Evolutionary conservation across 2,888 invertebrate species (phyloP).

Genomic region (Drosophila melanosoma): DNA sequence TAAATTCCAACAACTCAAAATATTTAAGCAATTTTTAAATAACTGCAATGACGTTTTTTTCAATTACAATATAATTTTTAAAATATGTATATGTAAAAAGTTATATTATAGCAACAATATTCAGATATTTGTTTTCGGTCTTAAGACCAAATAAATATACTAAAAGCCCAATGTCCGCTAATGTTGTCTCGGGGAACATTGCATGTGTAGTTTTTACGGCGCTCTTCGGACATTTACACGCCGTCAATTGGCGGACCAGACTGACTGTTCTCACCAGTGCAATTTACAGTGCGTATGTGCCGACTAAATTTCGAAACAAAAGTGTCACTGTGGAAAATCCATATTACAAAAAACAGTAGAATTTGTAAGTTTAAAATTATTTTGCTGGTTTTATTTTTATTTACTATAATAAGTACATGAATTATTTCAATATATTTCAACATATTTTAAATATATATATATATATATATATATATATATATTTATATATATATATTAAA

Average conservation of each 20-base stretch:
- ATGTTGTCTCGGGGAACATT: constrained; percentile 31
- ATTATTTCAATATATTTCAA: too few species aligned
- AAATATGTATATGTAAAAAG: neutral
- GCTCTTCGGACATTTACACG: constrained; percentile 69
- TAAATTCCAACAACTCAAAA: neutral
- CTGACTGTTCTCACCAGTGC: constrained; percentile 62
- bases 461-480: neutral
- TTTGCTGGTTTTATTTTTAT: neutral
- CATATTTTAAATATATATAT: too few species aligned
- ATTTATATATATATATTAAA: neutral
- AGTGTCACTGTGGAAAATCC: constrained; percentile 17
- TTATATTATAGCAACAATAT: constrained; percentile 15
- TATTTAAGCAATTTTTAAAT: neutral
- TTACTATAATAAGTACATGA: neutral
- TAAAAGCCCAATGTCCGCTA: constrained; percentile 50
- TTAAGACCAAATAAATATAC: constrained; percentile 42
- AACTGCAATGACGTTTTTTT: neutral
- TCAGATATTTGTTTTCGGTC: constrained; percentile 22
- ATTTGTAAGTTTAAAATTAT: neutral
- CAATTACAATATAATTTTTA: constrained; percentile 1
- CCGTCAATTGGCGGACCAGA: constrained; percentile 55
- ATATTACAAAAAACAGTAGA: neutral
- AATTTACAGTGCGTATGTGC: constrained; percentile 69
- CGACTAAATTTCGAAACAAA: constrained; percentile 39
- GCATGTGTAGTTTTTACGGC: constrained; percentile 52